Evolutionary conservation across 2,888 invertebrate species (phyloP), one percentile per base, ranked within the genome.

Genomic region (Meloe dianella): DNA sequence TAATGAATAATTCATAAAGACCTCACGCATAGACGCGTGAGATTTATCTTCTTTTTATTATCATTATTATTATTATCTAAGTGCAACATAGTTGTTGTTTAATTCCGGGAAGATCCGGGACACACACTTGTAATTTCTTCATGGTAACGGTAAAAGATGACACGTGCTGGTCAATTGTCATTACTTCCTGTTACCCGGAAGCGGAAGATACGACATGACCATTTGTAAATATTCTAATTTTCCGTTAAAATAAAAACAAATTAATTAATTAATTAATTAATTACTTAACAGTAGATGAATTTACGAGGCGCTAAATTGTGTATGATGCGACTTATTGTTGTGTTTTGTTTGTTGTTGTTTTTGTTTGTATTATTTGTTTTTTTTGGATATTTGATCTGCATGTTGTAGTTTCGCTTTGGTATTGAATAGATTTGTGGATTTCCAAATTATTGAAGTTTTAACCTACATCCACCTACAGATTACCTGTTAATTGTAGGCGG

Each of bases 1-100:
- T 27, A 27, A 27, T 27, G 27, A 27, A 27, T 27, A 27, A 27
- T 27, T 27, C 27, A 27, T 27, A 57, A 60, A 58, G 80, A 81
- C 82, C 81, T 79, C 81, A 81, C 81, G 79, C 80, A 27, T 27
- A 79, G 78, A 74, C 67, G 74, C 76, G 75, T 74, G 80, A 79
- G 80, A 82, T 81, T 81, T 81, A 82, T 80, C 30, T 30, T 79
- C 78, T 32, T 32, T 6, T 32, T 32, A 32, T 32, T 32, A 32
- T 32, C 7, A 32, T 3, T 32, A 32, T 32, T 32, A 32, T 32
- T 32, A 32, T 74, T 70, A 61, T 69, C 73, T 69, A 68, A 75
- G n/a, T n/a, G n/a, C n/a, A n/a, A n/a, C n/a, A 73, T 74, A 76
- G 63, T 70, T 76, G 75, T 73, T 73, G 63, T 57, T 22, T 7